phyloP scores from a whole-genome alignment of 2,113 vertebrate genomes.

The Pungitius pungitius region DNA sequence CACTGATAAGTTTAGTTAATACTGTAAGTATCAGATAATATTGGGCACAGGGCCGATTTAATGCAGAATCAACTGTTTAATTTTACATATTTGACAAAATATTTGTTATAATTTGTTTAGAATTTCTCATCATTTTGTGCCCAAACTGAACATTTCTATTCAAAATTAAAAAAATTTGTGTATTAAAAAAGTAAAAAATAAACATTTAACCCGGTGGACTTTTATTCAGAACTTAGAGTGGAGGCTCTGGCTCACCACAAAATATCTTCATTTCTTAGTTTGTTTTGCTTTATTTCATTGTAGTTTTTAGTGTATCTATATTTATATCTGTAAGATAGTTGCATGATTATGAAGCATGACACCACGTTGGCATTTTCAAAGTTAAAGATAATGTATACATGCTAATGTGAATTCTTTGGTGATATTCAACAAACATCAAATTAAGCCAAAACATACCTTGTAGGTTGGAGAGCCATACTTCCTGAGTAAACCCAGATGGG shows the following conservation, averaged over 20 bases:
- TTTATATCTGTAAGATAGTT: too few relatives aligned
- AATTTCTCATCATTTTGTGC: neutral
- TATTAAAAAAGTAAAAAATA: neutral
- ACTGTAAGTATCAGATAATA: neutral
- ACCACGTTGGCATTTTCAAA: neutral
- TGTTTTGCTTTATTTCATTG: neutral
- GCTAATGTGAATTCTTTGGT: neutral
- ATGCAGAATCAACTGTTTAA: neutral
- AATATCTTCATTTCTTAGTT: neutral
- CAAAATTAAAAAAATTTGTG: neutral
- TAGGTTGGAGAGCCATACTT: conserved; percentile 59
- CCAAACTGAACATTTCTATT: neutral
- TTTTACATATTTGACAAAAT: neutral
- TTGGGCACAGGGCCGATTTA: neutral
- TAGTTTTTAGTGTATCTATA: neutral
- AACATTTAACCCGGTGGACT: neutral
- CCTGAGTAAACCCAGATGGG: conserved; percentile 41
- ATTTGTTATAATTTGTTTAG: neutral
- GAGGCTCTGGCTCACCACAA: neutral
- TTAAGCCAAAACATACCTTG: conserved; percentile 53
- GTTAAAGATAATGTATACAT: neutral
- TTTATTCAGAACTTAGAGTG: neutral
- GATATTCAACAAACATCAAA: conserved; percentile 3
- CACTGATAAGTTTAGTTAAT: neutral
- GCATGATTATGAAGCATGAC: neutral